Evolutionary conservation across 2,888 invertebrate genomes (phyloP).

Genomic region (Limnephilus auricula): DNA sequence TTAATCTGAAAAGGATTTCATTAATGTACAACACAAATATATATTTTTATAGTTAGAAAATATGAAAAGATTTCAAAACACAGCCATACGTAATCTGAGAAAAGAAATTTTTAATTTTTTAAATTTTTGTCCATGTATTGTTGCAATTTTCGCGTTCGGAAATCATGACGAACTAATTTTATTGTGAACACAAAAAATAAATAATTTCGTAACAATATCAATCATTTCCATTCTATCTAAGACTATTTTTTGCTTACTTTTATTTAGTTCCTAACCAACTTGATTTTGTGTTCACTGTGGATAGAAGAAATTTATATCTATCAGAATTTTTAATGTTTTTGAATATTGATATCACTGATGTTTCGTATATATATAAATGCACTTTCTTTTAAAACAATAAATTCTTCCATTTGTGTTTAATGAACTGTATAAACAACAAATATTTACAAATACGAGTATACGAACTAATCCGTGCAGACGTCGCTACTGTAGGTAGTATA

Average conservation of each 20-base stretch:
- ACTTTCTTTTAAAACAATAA: not conserved
- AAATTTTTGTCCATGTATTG: conserved; percentile 43
- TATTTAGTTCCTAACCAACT: conserved; percentile 21
- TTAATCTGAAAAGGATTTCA: not conserved
- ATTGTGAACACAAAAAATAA: conserved; percentile 13
- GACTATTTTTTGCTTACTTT: conserved; percentile 56
- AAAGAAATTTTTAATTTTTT: not conserved
- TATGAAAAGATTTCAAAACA: conserved; percentile 33
- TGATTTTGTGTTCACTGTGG: conserved; percentile 59
- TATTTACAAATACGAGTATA: not conserved
- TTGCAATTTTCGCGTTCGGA: conserved; percentile 49
- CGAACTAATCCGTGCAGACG: not conserved
- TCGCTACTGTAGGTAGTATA: not conserved
- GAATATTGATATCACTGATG: conserved; percentile 10
- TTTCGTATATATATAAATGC: not conserved
- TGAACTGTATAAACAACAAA: not conserved
- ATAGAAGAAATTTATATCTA: conserved; percentile 59
- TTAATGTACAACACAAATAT: not conserved
- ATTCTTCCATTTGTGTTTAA: not conserved
- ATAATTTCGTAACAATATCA: not conserved
- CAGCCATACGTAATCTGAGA: conserved; percentile 16
- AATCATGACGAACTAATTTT: conserved; percentile 37
- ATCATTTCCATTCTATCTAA: conserved; percentile 14
- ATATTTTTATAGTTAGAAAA: not conserved
- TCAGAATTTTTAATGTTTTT: conserved; percentile 10